These are phyloP conservation scores for Eledona agricola DNA, from an alignment of 2,888 invertebrate species.

Conservation along the genomic window DNA sequence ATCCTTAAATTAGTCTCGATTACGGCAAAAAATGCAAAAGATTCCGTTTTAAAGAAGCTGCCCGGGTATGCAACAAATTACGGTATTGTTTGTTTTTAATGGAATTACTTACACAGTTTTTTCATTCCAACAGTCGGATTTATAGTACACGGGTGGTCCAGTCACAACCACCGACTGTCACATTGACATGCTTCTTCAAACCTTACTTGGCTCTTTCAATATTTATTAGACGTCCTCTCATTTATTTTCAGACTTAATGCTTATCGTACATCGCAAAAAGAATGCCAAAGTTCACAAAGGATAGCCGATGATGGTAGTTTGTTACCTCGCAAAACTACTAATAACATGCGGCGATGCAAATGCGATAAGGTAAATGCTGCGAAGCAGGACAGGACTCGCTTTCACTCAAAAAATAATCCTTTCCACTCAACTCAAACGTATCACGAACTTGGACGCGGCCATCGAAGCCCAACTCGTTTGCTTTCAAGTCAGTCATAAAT, in stretches of 20 bases:
- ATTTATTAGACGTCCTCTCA: conserved; percentile 52
- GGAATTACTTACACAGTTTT: conserved; percentile 39
- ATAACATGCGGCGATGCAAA: conserved; percentile 50
- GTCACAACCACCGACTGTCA: conserved; percentile 52
- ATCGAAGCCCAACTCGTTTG: background rate
- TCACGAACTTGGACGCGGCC: too few species aligned
- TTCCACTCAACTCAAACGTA: too few species aligned
- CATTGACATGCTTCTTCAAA: conserved; percentile 60
- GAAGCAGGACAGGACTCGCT: conserved; percentile 12
- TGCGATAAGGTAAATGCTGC: conserved; percentile 46
- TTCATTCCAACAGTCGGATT: conserved; percentile 45
- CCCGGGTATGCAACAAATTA: conserved; percentile 23
- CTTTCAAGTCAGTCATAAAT: too few species aligned
- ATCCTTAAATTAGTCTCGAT: too few species aligned
- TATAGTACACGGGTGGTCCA: conserved; percentile 56
- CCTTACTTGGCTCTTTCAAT: conserved; percentile 57
- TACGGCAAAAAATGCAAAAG: conserved; percentile 15
- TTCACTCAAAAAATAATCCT: too few species aligned
- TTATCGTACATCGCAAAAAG: conserved; percentile 44
- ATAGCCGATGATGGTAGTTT: conserved; percentile 46
- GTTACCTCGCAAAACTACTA: conserved; percentile 50
- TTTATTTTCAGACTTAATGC: conserved; percentile 44
- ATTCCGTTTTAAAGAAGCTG: conserved; percentile 18
- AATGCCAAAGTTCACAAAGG: conserved; percentile 44
- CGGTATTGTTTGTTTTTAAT: conserved; percentile 25